Base-by-base conservation (phyloP, 2,797 vertebrate species). In the Arctocebus calabarensis region DNA sequence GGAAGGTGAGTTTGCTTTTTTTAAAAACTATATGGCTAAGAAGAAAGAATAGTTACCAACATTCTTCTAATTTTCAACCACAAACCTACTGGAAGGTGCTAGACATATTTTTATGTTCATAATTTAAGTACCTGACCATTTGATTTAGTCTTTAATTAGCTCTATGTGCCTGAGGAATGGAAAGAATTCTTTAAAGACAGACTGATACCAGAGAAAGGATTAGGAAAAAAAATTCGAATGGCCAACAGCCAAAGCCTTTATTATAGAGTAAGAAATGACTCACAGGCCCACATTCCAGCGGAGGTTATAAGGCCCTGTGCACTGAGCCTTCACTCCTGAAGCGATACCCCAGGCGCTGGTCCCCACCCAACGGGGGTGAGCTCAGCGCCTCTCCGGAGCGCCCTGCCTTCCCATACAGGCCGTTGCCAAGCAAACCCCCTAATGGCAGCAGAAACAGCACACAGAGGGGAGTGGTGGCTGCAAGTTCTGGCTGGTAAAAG, bases 211-310 rank as follows among this genome's bases (percentile, higher is more conserved):
- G 84, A 90, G 73, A 95, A 97, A 94, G 37, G 45, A 64, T 2
- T 90, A 61, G 57, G 73, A 62, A 62, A 81, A 77, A 93, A 94
- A 52, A 48, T 3, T 57, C 78, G 70, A 81, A 75, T 70, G 87
- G 95, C 96, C 73, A 93, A 93, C n/a, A 55, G 86, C 84, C 95
- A 48, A 57, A 71, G 81, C n/a, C 88, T 96, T 93, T 78, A 90
- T 86, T 90, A 95, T n/a, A 90, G 95, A 90, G 61, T 71, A 95
- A 95, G 91, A 95, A 77, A 93, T 90, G 95, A 89, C 90, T 94
- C 95, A 92, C n/a, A 43, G 83, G 74, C 78, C 89, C 12, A 48
- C n/a, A 94, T 84, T 85, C 95, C 96, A 91, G 96, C 91, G 84
- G 97, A 95, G 93, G 94, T 64, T 82, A 94, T 13, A 23, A 92